Evolutionary conservation across 2,888 invertebrate genomes (phyloP).

Genomic region (Thereva nobilitata): DNA sequence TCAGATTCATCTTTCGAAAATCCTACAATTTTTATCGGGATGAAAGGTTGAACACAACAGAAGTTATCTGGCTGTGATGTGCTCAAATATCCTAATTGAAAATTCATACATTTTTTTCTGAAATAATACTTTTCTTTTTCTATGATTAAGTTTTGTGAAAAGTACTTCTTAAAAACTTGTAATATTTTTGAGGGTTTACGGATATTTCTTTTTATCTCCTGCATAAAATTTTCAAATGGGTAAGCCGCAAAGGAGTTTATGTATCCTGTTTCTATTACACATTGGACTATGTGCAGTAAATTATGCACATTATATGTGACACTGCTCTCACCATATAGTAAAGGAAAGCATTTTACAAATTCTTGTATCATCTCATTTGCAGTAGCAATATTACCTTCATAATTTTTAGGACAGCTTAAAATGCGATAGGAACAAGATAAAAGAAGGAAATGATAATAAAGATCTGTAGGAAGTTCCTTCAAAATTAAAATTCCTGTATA

Average conservation of each 20-base stretch:
- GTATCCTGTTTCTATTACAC: slow-evolving; percentile 5
- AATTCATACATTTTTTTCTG: too few relatives aligned
- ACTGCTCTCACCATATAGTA: slow-evolving; percentile 3
- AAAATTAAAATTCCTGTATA: not conserved
- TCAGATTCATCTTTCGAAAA: too few relatives aligned
- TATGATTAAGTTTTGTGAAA: too few relatives aligned
- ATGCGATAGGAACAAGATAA: slow-evolving; percentile 10
- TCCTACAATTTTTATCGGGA: too few relatives aligned
- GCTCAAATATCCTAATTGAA: too few relatives aligned
- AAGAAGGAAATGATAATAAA: slow-evolving; percentile 12
- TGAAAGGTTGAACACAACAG: too few relatives aligned
- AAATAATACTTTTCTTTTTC: too few relatives aligned
- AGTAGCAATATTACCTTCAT: not conserved
- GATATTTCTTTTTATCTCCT: not conserved
- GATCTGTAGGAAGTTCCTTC: not conserved
- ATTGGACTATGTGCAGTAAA: slow-evolving; percentile 4
- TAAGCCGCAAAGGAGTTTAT: slow-evolving; percentile 1
- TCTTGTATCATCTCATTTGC: slow-evolving; percentile 7
- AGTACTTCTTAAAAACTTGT: too few relatives aligned
- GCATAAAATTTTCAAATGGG: not conserved
- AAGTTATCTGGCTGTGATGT: too few relatives aligned
- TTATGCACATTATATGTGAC: slow-evolving; percentile 11
- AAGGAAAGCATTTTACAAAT: slow-evolving; percentile 11
- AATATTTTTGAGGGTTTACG: too few relatives aligned
- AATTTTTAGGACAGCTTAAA: slow-evolving; percentile 1